phyloP scores from a whole-genome alignment of 2,113 vertebrate species.

The Calyptommatus sinebrachiatus region DNA sequence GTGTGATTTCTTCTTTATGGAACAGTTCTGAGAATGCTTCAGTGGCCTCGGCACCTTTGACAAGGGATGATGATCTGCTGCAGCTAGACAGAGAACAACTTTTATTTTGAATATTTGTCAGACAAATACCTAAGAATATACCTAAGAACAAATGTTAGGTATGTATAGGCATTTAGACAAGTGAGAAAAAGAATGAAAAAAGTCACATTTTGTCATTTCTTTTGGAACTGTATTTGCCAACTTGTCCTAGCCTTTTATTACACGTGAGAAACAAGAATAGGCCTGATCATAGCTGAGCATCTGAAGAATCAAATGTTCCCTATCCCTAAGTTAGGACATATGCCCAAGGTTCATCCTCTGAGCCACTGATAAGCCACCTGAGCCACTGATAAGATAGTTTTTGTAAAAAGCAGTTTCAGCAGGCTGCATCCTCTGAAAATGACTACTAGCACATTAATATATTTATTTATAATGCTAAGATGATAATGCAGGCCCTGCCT shows the following conservation, averaged over 20 bases:
- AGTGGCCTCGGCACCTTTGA: not conserved
- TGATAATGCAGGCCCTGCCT: conserved; percentile 51
- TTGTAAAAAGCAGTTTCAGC: not conserved
- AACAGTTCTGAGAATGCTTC: not conserved
- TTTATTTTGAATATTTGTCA: not conserved
- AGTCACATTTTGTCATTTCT: not conserved
- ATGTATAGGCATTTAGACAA: not conserved
- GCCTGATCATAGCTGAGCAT: not conserved
- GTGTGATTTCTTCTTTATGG: not conserved
- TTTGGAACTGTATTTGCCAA: conserved; percentile 2
- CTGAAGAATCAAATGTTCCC: not conserved
- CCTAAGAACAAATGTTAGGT: not conserved
- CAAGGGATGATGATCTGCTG: not conserved
- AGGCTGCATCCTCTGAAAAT: conserved; percentile 1
- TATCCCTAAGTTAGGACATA: not conserved
- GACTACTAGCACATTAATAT: conserved; percentile 10
- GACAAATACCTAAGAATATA: not conserved
- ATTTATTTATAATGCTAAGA: conserved; percentile 23
- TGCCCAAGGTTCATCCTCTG: not conserved
- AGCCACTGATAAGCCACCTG: not conserved
- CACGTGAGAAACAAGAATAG: too few species aligned
- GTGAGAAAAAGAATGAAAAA: not conserved
- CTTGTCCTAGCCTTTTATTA: not conserved
- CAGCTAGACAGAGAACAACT: not conserved
- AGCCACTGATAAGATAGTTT: conserved; percentile 12